Conservation (phyloP, 2,888 invertebrate genomes). For the Hemithea aestivaria region DNA sequence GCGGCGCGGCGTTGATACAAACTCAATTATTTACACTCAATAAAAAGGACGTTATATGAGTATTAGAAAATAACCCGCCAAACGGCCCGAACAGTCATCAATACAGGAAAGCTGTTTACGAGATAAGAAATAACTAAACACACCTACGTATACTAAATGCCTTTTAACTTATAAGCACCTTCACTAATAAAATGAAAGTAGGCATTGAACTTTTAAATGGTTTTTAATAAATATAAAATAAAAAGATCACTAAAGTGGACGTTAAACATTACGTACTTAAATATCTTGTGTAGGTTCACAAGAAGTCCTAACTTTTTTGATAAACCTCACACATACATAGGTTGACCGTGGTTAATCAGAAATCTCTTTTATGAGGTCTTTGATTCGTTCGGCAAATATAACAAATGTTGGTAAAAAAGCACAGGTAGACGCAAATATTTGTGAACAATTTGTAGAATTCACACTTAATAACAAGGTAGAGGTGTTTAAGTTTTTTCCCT, state of each 20-base stretch:
- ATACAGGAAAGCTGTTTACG: constrained; percentile 42
- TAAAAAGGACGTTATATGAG: constrained; percentile 76
- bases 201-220: too few species aligned
- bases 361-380: constrained; percentile 54
- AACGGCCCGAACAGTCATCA: constrained; percentile 43
- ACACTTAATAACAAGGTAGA: constrained; percentile 73
- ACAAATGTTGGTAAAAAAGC: constrained; percentile 61
- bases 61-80: constrained; percentile 68
- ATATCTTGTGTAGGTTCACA: neutral
- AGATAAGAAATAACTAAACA: constrained; percentile 40
- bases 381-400: constrained; percentile 65
- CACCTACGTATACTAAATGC: constrained; percentile 10
- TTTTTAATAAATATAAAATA: too few species aligned
- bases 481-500: constrained; percentile 40
- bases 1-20: constrained; percentile 69
- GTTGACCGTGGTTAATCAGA: constrained; percentile 59
- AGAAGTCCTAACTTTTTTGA: constrained; percentile 22
- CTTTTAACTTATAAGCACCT: constrained; percentile 2
- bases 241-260: too few species aligned
- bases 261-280: neutral
- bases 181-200: too few species aligned
- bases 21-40: constrained; percentile 79
- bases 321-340: constrained; percentile 35
- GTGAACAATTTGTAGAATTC: constrained; percentile 77
- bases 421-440: constrained; percentile 79